Evolutionary conservation across 92 coral and sea anemone species (phyloP).

Genomic region (Palythoa grandis): DNA sequence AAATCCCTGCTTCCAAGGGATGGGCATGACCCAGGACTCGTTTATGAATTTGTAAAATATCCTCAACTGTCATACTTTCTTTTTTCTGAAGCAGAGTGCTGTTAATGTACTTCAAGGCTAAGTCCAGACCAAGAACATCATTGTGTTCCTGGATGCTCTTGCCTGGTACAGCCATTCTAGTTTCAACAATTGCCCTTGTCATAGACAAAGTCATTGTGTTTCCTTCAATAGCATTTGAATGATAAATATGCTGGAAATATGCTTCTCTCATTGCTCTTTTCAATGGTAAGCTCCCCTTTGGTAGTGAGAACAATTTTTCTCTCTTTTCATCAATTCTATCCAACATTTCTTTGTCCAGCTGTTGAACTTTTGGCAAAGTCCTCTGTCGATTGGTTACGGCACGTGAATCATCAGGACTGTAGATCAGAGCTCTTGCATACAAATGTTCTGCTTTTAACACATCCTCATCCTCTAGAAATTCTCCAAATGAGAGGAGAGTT

Average conservation of each 20-base stretch:
- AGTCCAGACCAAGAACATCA: constrained; percentile 95
- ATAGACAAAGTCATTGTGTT: constrained; percentile 97
- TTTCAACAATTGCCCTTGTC: constrained; percentile 97
- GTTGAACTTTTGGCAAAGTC: constrained; percentile 92
- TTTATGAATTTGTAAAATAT: constrained; percentile 79
- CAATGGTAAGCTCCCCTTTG: constrained; percentile 84
- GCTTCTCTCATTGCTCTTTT: constrained; percentile 95
- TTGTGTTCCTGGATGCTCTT: constrained; percentile 95
- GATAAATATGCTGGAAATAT: constrained; percentile 95
- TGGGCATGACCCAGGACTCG: constrained; percentile 94
- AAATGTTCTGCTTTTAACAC: constrained; percentile 89
- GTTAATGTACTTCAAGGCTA: constrained; percentile 90
- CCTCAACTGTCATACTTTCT: constrained; percentile 71
- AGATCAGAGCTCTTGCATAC: constrained; percentile 79
- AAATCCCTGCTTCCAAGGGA: constrained; percentile 93
- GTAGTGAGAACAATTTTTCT: constrained; percentile 77
- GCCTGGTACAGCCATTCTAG: constrained; percentile 94
- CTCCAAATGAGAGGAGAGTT: constrained; percentile 87
- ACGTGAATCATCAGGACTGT: constrained; percentile 76
- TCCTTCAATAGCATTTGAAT: constrained; percentile 97
- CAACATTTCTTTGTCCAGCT: constrained; percentile 93
- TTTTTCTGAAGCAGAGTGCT: constrained; percentile 83
- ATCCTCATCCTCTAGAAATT: constrained; percentile 88
- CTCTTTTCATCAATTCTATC: constrained; percentile 83
- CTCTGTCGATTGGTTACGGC: constrained; percentile 91